A percentile compares a stretch with the other conserved stretches of the same genome.
phyloP scores from a whole-genome alignment of 2,113 vertebrate species.

The Nothoprocta pentlandii region DNA sequence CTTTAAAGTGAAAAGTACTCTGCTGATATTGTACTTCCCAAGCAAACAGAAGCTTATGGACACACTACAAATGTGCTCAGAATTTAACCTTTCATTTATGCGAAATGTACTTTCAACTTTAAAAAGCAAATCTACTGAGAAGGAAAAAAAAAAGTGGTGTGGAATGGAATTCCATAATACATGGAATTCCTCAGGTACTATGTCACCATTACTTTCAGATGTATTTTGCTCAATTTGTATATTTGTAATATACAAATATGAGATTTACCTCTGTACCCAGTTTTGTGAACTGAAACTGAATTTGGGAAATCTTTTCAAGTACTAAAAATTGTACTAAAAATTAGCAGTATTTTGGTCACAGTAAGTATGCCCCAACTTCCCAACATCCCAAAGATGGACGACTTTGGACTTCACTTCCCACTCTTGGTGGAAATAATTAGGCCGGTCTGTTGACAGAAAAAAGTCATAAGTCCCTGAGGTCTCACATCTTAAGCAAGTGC shows the following conservation, averaged over 20 bases:
- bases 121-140: neutral
- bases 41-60: slow-evolving; percentile 48
- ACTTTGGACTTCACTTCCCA: slow-evolving; percentile 24
- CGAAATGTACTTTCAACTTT: neutral
- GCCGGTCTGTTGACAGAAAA: neutral
- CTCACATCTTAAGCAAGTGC: neutral
- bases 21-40: slow-evolving; percentile 24
- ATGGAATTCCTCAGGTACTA: neutral
- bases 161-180: too few relatives aligned
- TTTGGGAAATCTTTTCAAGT: neutral
- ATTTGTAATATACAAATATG: neutral
- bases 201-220: neutral
- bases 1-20: slow-evolving; percentile 57
- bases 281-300: neutral
- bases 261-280: neutral
- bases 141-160: neutral
- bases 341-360: neutral
- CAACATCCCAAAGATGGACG: neutral
- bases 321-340: neutral
- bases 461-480: neutral
- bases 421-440: slow-evolving; percentile 47
- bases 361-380: too few relatives aligned
- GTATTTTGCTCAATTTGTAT: neutral
- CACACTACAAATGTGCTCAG: neutral
- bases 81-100: slow-evolving; percentile 32